A percentile compares a stretch with the other conserved stretches of the same genome.
Conservation (phyloP, 1,140 invertebrate genomes). For the Drosophila baimaii region DNA sequence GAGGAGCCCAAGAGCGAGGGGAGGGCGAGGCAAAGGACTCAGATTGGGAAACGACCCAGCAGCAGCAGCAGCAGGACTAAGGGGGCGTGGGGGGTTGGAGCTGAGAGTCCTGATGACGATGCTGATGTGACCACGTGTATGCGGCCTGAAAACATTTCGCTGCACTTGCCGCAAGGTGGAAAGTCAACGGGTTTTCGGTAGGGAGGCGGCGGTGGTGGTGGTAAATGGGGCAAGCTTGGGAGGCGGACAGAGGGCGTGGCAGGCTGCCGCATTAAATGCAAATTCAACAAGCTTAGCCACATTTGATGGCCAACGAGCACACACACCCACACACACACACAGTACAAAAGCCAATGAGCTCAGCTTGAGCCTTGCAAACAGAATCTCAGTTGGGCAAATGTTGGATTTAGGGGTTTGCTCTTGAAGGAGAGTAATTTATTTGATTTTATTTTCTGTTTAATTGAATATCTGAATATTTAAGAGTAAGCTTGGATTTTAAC, state of each 20-base stretch:
- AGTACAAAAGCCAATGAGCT: slow-evolving; percentile 39
- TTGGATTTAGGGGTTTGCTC: too few species aligned
- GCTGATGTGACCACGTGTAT: slow-evolving; percentile 55
- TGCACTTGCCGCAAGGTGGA: slow-evolving; percentile 47
- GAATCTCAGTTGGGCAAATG: background rate
- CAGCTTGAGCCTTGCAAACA: slow-evolving; percentile 18
- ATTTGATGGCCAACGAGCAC: slow-evolving; percentile 36
- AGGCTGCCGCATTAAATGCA: slow-evolving; percentile 50
- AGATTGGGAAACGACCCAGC: slow-evolving; percentile 13
- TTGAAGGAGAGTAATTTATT: background rate
- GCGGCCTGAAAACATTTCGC: slow-evolving; percentile 46
- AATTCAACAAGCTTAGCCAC: slow-evolving; percentile 49
- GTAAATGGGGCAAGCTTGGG: slow-evolving; percentile 3
- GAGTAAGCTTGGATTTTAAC: background rate
- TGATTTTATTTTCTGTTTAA: background rate
- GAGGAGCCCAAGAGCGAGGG: slow-evolving; percentile 4
- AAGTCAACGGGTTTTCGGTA: background rate
- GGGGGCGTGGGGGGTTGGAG: background rate
- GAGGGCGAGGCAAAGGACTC: slow-evolving; percentile 2
- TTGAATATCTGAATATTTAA: background rate
- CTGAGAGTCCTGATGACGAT: slow-evolving; percentile 1
- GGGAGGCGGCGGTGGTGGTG: background rate
- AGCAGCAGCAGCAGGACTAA: background rate
- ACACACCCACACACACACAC: slow-evolving; percentile 6
- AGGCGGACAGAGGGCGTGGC: slow-evolving; percentile 2